Base-by-base conservation (phyloP, 2,797 vertebrate genomes). In the Enteromius argenteus region DNA sequence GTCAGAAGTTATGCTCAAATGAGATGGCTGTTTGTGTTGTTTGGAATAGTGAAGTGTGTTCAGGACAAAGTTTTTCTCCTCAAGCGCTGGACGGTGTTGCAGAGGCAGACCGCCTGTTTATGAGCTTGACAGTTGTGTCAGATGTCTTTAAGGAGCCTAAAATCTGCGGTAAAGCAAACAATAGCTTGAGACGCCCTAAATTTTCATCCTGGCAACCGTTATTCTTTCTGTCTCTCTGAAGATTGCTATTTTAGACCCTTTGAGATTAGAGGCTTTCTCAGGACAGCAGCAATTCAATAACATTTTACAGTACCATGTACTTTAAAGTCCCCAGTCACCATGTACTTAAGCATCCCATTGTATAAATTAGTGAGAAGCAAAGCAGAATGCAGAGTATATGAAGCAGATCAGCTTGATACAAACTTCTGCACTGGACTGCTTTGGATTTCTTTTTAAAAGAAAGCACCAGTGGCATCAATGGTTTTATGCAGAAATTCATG, bases 11-110 rank as follows among this genome's bases (percentile, higher is more conserved):
- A 35, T 42, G 74, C 74, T 71, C 82, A 44, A 44, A 42, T 13
- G 64, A 84, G 62, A 68, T 64, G 39, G 73, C 64, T 56, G 62
- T 35, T 84, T 84, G 82, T 69, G 73, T 77, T 69, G 27, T 84
- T 71, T 35, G 64, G 37, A 78, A 58, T 42, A 32, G 23, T 68
- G 44, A 35, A 68, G 49, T 81, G 51, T n/a, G 37, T 30, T 30
- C 53, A 17, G 23, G 68, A 62, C 4, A 32, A 44, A 9, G 81
- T 75, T 83, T 56, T 67, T 39, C 81, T 67, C 46, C 21, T 78
- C 23, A 19, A 84, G 66, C 19, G 15, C 51, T 78, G 49, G 82
- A 76, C 19, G 71, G 14, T 66, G 58, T 64, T 83, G 62, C 17
- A 76, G 72, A 75, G 32, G 60, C 72, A 32, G 72, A 76, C 44